These are phyloP conservation scores for Silurus meridionalis DNA, from an alignment of 2,113 vertebrate genomes.

Conservation along the genomic window DNA sequence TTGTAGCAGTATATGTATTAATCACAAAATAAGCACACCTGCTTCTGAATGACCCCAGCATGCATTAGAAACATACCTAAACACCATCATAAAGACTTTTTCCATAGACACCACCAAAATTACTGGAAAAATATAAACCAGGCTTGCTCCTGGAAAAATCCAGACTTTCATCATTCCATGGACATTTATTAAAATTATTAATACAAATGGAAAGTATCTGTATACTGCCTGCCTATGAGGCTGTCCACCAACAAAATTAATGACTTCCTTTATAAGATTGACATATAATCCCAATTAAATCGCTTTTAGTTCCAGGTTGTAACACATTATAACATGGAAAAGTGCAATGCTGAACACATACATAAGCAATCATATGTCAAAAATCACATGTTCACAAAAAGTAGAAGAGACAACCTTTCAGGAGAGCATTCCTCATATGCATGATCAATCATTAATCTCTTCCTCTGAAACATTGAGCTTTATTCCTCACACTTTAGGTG, in stretches of 20 bases:
- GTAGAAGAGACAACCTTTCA: slow-evolving; percentile 32
- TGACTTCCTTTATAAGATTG: not conserved
- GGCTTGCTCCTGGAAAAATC: not conserved
- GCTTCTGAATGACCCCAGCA: not conserved
- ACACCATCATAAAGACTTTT: not conserved
- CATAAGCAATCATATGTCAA: not conserved
- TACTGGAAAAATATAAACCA: not conserved
- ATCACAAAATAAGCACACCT: not conserved
- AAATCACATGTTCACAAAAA: not conserved
- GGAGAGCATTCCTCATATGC: slow-evolving; percentile 55
- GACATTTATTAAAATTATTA: not conserved
- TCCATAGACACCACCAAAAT: not conserved
- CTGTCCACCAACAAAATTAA: not conserved
- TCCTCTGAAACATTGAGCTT: slow-evolving; percentile 55
- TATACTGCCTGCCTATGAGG: not conserved
- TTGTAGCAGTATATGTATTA: not conserved
- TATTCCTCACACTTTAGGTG: slow-evolving; percentile 45
- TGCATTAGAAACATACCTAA: not conserved
- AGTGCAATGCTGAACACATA: not conserved
- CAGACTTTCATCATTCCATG: not conserved
- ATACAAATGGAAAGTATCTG: not conserved
- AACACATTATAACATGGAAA: not conserved
- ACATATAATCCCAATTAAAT: not conserved
- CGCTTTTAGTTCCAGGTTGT: not conserved
- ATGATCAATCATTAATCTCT: slow-evolving; percentile 69